Conservation (phyloP, 2,113 vertebrate species). For the Rhombomys opimus region DNA sequence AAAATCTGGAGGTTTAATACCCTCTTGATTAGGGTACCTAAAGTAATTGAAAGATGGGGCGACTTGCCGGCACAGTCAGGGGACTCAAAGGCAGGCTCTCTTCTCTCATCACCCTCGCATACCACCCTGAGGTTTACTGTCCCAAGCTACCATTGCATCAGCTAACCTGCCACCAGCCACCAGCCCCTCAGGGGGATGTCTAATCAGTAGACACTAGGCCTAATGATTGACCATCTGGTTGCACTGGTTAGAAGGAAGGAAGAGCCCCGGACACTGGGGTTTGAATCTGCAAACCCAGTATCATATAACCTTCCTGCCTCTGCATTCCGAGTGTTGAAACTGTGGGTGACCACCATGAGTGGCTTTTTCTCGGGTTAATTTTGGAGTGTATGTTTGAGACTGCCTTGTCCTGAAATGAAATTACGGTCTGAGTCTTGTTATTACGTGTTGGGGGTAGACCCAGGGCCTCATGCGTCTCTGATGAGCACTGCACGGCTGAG, state of each 20-base stretch:
- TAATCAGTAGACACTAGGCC: neutral
- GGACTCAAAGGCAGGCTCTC: neutral
- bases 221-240: neutral
- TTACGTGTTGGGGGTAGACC: neutral
- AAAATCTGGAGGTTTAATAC: neutral
- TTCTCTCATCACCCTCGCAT: neutral
- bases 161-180: neutral
- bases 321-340: neutral
- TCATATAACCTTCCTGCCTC: neutral
- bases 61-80: neutral
- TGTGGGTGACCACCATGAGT: rapidly evolving
- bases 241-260: neutral
- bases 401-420: neutral
- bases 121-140: neutral
- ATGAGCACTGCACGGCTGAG: too few species aligned
- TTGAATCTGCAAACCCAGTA: neutral
- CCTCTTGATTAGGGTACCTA: neutral
- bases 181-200: neutral
- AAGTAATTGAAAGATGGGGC: neutral
- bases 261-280: neutral
- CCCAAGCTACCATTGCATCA: neutral
- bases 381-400: neutral
- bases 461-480: neutral
- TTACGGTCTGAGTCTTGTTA: neutral
- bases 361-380: neutral